Evolutionary conservation across 2,888 invertebrate genomes (phyloP).

Genomic region (Escarpia spicata): DNA sequence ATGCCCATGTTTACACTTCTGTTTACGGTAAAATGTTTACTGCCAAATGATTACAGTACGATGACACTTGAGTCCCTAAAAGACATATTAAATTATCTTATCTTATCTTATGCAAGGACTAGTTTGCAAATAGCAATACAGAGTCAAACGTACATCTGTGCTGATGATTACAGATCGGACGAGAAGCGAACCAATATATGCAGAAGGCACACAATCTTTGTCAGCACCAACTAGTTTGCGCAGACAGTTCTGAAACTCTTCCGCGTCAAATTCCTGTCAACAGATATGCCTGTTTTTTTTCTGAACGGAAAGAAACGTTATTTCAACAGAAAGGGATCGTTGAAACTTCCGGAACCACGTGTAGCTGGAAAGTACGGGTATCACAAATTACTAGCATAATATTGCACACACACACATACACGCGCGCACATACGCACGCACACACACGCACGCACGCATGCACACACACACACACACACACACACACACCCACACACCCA

Average conservation of each 20-base stretch:
- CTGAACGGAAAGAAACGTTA: too few relatives aligned
- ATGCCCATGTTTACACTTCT: too few relatives aligned
- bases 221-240: neutral
- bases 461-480: neutral
- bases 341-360: too few relatives aligned
- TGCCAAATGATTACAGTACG: too few relatives aligned
- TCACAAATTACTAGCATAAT: neutral
- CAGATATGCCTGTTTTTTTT: too few relatives aligned
- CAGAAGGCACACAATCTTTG: neutral
- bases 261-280: slow-evolving; percentile 14
- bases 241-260: slow-evolving; percentile 3
- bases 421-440: neutral
- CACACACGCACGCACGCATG: neutral
- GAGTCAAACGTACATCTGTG: neutral
- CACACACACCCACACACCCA: neutral
- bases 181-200: neutral
- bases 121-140: neutral
- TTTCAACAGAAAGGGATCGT: too few relatives aligned
- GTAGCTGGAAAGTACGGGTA: too few relatives aligned
- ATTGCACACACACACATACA: neutral
- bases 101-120: neutral
- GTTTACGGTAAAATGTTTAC: too few relatives aligned
- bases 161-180: neutral
- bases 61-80: too few relatives aligned
- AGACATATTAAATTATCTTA: too few relatives aligned